These are phyloP conservation scores for Macrotus californicus DNA, from an alignment of 2,113 vertebrate species.

Conservation along the genomic window DNA sequence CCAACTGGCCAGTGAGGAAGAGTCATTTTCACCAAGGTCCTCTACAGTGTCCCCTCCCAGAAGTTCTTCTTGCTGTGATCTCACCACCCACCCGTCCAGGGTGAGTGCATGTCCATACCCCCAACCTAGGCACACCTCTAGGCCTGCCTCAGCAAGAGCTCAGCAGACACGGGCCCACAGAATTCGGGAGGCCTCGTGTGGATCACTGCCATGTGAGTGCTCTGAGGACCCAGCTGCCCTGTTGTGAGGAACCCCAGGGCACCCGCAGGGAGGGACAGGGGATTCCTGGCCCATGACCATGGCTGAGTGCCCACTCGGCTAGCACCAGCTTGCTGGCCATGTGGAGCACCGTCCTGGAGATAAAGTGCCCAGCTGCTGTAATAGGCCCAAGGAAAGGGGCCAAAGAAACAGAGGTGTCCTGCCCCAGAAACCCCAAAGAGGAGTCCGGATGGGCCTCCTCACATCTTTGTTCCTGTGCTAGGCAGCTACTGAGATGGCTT, in stretches of 20 bases:
- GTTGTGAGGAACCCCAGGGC: not conserved
- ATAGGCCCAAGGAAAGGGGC: not conserved
- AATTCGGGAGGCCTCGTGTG: no score
- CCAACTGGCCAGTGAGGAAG: not conserved
- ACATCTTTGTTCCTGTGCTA: not conserved
- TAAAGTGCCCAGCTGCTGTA: not conserved
- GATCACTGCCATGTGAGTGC: not conserved
- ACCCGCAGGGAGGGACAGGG: not conserved
- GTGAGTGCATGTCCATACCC: no score
- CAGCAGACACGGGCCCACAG: accelerated
- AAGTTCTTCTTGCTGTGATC: not conserved
- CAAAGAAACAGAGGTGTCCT: not conserved
- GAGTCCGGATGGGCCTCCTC: not conserved
- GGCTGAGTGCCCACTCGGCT: not conserved
- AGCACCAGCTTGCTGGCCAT: not conserved
- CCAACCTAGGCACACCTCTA: not conserved
- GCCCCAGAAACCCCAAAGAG: not conserved
- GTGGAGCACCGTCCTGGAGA: accelerated
- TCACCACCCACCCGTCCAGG: not conserved
- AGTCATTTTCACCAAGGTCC: not conserved
- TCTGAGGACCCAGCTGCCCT: not conserved
- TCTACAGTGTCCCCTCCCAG: not conserved
- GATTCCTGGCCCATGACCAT: not conserved
- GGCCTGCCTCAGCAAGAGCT: not conserved
- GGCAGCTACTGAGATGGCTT: not conserved